Evolutionary conservation across 1,140 invertebrate genomes (phyloP).

Genomic region (Ditylenchus dipsaci): DNA sequence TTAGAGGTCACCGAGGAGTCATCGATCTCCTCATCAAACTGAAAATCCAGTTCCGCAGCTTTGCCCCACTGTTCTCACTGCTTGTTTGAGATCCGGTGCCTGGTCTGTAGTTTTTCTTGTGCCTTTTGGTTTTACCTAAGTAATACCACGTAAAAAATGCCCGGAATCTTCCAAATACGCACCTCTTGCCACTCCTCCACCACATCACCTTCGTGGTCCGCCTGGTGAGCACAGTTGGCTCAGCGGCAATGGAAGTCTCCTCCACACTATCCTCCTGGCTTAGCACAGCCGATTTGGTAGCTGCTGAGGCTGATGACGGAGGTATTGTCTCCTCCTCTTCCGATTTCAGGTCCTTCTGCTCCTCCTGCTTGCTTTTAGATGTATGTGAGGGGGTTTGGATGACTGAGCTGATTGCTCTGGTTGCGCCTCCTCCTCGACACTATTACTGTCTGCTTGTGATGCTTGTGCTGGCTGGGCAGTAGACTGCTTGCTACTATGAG

Average conservation of each 20-base stretch:
- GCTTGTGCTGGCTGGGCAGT: too few relatives aligned
- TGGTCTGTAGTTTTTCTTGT: conserved; percentile 27
- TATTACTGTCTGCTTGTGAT: too few relatives aligned
- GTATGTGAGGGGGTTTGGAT: conserved; percentile 10
- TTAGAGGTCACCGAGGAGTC: conserved; percentile 62
- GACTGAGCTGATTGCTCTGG: not conserved
- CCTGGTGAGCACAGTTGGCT: not conserved
- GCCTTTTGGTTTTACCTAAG: conserved; percentile 46
- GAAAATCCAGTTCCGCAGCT: conserved; percentile 77
- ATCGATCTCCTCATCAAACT: conserved; percentile 86
- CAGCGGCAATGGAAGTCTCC: not conserved
- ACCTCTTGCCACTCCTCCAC: conserved; percentile 12
- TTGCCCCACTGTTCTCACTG: conserved; percentile 4
- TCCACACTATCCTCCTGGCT: not conserved
- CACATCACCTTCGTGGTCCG: not conserved
- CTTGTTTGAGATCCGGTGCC: conserved; percentile 1
- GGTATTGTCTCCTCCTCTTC: not conserved
- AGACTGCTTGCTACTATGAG: too few relatives aligned
- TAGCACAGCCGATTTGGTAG: not conserved
- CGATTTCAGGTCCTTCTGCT: conserved; percentile 11
- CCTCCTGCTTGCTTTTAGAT: conserved; percentile 11
- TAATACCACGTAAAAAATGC: conserved; percentile 21
- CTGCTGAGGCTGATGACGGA: not conserved
- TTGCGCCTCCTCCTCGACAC: too few relatives aligned
- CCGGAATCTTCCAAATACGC: conserved; percentile 10